Base-by-base conservation (phyloP, 92 coral and sea anemone species). In the Paramuricea clavata region DNA sequence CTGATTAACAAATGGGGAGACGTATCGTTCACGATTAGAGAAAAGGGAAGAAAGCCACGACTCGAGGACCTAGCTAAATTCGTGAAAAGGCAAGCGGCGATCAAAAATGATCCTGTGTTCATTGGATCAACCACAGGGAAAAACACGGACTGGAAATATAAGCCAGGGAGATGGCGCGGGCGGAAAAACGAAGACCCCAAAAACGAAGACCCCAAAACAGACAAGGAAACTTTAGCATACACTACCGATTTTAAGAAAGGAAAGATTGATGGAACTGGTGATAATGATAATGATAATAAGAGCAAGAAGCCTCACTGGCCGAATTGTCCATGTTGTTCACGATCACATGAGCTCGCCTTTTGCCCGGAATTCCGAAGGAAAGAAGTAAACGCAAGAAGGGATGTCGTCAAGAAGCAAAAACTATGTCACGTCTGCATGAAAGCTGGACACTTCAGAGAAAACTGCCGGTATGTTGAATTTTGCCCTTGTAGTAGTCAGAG, bases 71-170 rank as follows among this genome's bases (percentile, higher is more conserved):
- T 90, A 28, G 84, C 68, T 30, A 49, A 33, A 30, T 76, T 76
- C 74, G 90, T 90, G 19, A 90, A 83, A 62, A 84, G 86, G 44
- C 93, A 82, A 64, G 93, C 85, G 27, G 90, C 93, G 30, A 90
- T 86, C 12, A 90, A 86, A 77, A 90, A 68, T 75, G 85, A 90
- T 65, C 93, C 90, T 12, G 85, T 72, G 13, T 90, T 86, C 34
- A 81, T 69, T 15, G 73, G 67, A 49, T 35, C 80, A 6, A 5
- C 16, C 8, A 8, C 67, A 13, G 36, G 78, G 27, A 31, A 69
- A 28, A 69, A 32, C 57, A 43, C 57, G 22, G 89, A 86, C 23
- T 15, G 4, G 5, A 86, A 32, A 42, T 31, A 16, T 36, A 86
- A 86, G 33, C 34, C 35, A 62, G 54, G 31, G 1, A 43, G 43